Conservation (phyloP, 2,113 vertebrate genomes). For the Fulica atra region DNA sequence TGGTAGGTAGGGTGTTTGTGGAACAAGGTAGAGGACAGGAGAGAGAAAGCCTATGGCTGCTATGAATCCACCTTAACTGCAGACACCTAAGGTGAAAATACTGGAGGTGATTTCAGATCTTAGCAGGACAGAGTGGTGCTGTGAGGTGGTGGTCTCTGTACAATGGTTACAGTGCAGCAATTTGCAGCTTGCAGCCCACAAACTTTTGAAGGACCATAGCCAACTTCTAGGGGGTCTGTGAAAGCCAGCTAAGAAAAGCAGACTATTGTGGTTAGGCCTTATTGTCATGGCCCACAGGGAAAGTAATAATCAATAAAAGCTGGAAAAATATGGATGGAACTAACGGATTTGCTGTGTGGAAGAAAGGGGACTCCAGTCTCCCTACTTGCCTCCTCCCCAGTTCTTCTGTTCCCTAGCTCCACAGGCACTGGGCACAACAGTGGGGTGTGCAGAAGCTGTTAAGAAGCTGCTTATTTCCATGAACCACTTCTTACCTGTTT, state of each 20-base stretch:
- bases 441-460: background rate
- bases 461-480: background rate
- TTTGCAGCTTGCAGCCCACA: background rate
- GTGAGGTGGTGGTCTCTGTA: background rate
- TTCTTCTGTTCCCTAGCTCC: background rate
- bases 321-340: background rate
- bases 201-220: background rate
- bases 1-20: background rate
- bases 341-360: background rate
- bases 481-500: background rate
- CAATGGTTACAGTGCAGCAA: background rate
- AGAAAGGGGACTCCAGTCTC: background rate
- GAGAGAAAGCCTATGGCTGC: background rate
- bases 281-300: background rate
- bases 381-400: background rate
- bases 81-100: background rate
- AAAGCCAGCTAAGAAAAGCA: slow-evolving; percentile 20
- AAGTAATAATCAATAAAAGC: background rate
- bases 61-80: background rate
- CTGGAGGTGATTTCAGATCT: background rate
- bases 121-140: background rate
- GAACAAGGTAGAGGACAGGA: background rate
- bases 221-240: background rate
- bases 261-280: background rate
- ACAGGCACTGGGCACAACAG: background rate